Conservation (phyloP, 2,888 invertebrate genomes). For the Chydorus sphaericus region DNA sequence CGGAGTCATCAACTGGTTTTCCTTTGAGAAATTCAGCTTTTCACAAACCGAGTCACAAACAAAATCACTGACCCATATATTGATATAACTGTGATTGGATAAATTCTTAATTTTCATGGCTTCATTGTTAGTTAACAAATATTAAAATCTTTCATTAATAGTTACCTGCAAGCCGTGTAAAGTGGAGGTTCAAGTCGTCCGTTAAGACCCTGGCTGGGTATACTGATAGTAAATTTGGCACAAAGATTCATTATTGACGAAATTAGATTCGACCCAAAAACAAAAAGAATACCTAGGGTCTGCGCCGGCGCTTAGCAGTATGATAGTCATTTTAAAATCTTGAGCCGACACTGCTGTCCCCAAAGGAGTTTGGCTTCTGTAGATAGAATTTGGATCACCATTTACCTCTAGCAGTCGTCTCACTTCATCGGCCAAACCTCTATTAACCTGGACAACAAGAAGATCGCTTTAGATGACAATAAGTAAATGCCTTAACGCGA, state of each 20-base stretch:
- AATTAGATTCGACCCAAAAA: slow-evolving; percentile 3
- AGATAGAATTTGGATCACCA: slow-evolving; percentile 9
- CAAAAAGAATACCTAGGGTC: background rate
- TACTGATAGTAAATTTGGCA: no score
- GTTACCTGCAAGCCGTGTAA: slow-evolving; percentile 7
- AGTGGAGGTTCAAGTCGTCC: slow-evolving; percentile 13
- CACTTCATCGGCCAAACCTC: background rate
- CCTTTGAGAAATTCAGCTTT: background rate
- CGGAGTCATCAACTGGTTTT: no score
- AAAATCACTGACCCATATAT: background rate
- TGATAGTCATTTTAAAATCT: background rate
- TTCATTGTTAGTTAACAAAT: background rate
- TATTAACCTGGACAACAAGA: background rate
- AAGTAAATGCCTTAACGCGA: no score
- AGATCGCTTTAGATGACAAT: no score
- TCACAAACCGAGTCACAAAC: background rate
- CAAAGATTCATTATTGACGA: no score
- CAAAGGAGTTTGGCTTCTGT: slow-evolving; percentile 9
- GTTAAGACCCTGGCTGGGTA: slow-evolving; percentile 4
- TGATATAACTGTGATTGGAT: no score
- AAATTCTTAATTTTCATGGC: no score
- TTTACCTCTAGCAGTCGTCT: background rate
- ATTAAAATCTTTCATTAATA: background rate
- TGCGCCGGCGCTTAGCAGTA: slow-evolving; percentile 10
- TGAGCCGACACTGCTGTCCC: slow-evolving; percentile 7